These are phyloP conservation scores for Leucozona laternaria DNA, from an alignment of 2,888 invertebrate genomes.

Conservation along the genomic window DNA sequence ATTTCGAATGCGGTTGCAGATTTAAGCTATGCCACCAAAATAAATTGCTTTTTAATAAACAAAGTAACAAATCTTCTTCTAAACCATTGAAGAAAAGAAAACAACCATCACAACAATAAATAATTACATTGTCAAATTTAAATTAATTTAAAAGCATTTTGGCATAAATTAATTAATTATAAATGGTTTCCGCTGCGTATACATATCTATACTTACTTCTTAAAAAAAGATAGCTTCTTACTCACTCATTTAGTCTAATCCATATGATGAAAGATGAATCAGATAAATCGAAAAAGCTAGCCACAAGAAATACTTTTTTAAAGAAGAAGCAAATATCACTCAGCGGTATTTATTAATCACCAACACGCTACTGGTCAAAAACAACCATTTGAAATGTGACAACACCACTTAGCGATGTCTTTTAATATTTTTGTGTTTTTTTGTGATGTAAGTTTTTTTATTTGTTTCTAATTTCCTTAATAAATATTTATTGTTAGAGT, in stretches of 20 bases:
- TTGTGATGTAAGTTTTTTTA: background rate
- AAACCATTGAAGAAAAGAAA: background rate
- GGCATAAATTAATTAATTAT: constrained; percentile 24
- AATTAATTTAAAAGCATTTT: constrained; percentile 21
- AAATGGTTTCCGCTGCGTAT: constrained; percentile 8
- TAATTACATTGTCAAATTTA: constrained; percentile 24
- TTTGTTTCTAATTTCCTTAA: constrained; percentile 4
- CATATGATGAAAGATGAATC: constrained; percentile 42
- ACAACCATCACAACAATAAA: background rate
- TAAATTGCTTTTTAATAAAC: background rate
- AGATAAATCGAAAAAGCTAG: constrained; percentile 26
- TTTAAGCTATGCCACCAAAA: background rate
- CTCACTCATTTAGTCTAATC: constrained; percentile 21
- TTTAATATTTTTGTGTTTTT: constrained; percentile 12
- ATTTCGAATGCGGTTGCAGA: constrained; percentile 3
- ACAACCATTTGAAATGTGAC: constrained; percentile 29
- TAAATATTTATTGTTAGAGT: constrained; percentile 12
- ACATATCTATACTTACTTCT: background rate
- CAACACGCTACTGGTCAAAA: constrained; percentile 57
- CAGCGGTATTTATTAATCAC: constrained; percentile 59
- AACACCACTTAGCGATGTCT: constrained; percentile 51
- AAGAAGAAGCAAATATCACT: constrained; percentile 36
- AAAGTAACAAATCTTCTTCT: background rate
- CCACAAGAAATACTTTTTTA: constrained; percentile 37
- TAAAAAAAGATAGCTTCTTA: constrained; percentile 12